Conservation (phyloP, 1,140 invertebrate species). For the Cherax quadricarinatus region DNA sequence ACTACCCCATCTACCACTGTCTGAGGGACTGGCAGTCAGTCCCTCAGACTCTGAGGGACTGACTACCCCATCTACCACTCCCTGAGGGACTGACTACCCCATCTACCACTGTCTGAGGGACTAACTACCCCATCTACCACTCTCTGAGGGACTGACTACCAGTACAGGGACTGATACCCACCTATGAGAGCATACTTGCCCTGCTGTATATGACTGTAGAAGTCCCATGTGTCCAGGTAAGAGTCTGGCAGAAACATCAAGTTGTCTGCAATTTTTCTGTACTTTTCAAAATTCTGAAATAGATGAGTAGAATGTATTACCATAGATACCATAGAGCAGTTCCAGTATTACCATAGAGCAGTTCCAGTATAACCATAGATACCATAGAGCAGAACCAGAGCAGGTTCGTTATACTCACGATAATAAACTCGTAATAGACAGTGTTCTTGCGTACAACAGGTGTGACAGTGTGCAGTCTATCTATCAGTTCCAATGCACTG, state of each 20-base stretch:
- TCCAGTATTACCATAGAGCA: too few relatives aligned
- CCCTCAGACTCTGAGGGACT: too few relatives aligned
- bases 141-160: too few relatives aligned
- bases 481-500: slow-evolving; percentile 42
- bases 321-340: too few relatives aligned
- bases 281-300: slow-evolving; percentile 52
- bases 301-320: too few relatives aligned
- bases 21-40: too few relatives aligned
- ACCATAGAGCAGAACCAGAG: not conserved
- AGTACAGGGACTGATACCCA: not conserved
- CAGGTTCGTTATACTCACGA: slow-evolving; percentile 16
- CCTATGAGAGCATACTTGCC: slow-evolving; percentile 53
- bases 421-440: slow-evolving; percentile 53
- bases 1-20: too few relatives aligned
- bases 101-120: too few relatives aligned
- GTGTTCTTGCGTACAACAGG: slow-evolving; percentile 65
- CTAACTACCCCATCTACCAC: too few relatives aligned
- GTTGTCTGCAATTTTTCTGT: slow-evolving; percentile 27
- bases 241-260: slow-evolving; percentile 46
- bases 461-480: slow-evolving; percentile 15
- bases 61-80: too few relatives aligned
- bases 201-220: slow-evolving; percentile 25
- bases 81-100: too few relatives aligned
- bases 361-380: too few relatives aligned
- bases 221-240: slow-evolving; percentile 57